Conservation (phyloP, 2,113 vertebrate genomes). For the Cygnus atratus region DNA sequence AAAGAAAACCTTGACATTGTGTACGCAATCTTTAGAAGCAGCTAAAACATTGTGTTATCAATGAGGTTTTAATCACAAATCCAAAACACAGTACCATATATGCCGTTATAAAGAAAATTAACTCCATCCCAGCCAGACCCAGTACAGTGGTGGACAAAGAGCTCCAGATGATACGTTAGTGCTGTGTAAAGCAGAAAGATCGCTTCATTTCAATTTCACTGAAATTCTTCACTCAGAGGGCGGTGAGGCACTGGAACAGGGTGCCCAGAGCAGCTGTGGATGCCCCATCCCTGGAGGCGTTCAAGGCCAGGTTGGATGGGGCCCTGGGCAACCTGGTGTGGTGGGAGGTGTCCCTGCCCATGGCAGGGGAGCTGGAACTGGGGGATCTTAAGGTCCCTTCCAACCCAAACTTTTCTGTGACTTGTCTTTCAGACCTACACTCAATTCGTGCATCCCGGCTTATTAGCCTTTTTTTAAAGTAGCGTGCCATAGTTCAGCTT, state of each 20-base stretch:
- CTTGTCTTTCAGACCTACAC: neutral
- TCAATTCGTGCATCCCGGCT: neutral
- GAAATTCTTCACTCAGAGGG: too few relatives aligned
- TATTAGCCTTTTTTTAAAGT: neutral
- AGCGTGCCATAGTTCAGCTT: neutral
- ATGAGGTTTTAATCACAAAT: neutral
- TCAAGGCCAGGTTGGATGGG: too few relatives aligned
- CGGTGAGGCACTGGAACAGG: too few relatives aligned
- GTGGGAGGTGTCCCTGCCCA: too few relatives aligned
- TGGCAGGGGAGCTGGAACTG: too few relatives aligned
- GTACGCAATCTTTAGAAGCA: neutral
- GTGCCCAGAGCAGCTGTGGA: too few relatives aligned
- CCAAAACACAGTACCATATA: neutral
- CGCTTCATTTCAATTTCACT: neutral
- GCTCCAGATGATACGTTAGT: neutral
- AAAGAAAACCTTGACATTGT: neutral
- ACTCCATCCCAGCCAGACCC: neutral
- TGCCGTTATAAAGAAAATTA: neutral
- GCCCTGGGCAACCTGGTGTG: too few relatives aligned
- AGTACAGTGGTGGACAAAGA: neutral
- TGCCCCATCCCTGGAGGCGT: too few relatives aligned
- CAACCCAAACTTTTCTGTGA: too few relatives aligned
- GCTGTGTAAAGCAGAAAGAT: neutral
- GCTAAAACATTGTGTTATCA: neutral
- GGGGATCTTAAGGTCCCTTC: too few relatives aligned